These are phyloP conservation scores for Sphenopsis melanotis DNA, from an alignment of 2,797 vertebrate genomes.

Conservation along the genomic window DNA sequence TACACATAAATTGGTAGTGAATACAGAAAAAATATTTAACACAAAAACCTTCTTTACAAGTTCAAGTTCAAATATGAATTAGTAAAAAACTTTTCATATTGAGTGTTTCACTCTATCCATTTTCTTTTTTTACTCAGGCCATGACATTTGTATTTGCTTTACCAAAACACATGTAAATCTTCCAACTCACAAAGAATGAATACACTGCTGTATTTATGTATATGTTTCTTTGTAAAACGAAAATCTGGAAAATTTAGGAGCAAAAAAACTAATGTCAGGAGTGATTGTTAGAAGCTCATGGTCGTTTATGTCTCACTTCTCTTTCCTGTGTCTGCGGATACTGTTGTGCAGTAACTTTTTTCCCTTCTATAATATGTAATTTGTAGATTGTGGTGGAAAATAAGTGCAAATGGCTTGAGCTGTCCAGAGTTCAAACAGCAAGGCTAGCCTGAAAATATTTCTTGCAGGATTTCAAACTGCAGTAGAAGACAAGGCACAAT, in stretches of 20 bases:
- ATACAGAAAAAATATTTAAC: background rate
- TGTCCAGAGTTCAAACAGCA: background rate
- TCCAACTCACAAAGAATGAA: background rate
- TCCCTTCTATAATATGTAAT: background rate
- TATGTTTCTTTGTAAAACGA: background rate
- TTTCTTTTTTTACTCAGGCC: background rate
- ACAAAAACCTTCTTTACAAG: background rate
- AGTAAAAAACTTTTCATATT: background rate
- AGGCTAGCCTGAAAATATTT: background rate
- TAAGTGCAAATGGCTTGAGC: background rate
- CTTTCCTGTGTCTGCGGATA: background rate
- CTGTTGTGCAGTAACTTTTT: background rate
- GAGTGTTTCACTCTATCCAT: background rate
- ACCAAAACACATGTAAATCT: accelerated
- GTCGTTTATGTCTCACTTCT: accelerated
- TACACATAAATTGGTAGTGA: background rate
- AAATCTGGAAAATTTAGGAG: background rate
- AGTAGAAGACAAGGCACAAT: background rate
- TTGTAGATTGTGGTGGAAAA: background rate
- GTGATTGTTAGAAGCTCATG: accelerated
- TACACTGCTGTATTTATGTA: background rate
- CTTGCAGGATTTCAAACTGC: background rate
- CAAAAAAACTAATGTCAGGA: background rate
- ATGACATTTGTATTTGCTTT: background rate
- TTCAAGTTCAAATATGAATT: background rate